Percentiles rank a stretch among this genome's conserved stretches.
These are phyloP conservation scores for Thelaira solivaga DNA, from an alignment of 2,888 invertebrate species.

Conservation along the genomic window DNA sequence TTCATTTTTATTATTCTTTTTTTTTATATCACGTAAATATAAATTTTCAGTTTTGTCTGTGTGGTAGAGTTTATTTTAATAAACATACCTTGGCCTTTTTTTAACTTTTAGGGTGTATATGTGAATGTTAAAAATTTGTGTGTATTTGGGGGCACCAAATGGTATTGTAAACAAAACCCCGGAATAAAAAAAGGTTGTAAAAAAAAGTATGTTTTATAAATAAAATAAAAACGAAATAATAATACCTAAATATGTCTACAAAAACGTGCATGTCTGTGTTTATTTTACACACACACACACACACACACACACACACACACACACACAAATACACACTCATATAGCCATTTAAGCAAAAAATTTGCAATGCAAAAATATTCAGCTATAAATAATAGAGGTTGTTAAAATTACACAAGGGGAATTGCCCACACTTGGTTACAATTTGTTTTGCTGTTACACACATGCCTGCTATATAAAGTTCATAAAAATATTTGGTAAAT, in stretches of 20 bases:
- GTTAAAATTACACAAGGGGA: constrained; percentile 23
- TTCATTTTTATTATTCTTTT: no score
- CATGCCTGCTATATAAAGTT: background rate
- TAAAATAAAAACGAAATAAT: constrained; percentile 21
- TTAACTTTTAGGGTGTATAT: background rate
- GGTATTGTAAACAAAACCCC: background rate
- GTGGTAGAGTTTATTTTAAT: constrained; percentile 3
- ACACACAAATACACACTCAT: no score
- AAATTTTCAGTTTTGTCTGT: no score
- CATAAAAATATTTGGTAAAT: background rate
- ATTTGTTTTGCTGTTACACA: background rate
- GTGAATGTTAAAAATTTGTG: background rate
- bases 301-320: no score
- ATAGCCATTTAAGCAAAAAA: constrained; percentile 32
- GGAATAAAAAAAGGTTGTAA: constrained; percentile 19
- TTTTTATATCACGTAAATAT: no score
- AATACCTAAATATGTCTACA: constrained; percentile 7
- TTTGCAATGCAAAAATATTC: constrained; percentile 51
- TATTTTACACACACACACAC: no score
- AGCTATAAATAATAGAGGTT: constrained; percentile 43
- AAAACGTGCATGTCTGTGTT: background rate
- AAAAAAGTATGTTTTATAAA: constrained; percentile 4
- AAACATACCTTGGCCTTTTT: constrained; percentile 1
- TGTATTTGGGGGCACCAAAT: background rate
- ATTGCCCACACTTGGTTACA: background rate